These are phyloP conservation scores for Trachemys scripta DNA, from an alignment of 2,113 vertebrate species.

Conservation along the genomic window DNA sequence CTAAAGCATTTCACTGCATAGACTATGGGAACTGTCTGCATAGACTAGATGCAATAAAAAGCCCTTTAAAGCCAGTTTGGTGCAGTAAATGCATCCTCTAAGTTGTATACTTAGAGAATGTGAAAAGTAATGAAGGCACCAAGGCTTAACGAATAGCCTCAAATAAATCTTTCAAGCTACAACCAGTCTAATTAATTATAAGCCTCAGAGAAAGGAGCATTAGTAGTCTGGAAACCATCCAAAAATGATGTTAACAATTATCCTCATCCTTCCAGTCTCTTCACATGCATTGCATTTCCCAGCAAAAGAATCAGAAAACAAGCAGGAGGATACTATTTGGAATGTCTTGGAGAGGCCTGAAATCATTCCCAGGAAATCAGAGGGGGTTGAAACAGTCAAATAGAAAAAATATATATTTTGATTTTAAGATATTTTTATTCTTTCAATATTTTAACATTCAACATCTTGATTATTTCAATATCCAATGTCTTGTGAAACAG, in stretches of 20 bases:
- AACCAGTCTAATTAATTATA: not conserved
- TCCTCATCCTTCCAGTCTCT: not conserved
- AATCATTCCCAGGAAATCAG: not conserved
- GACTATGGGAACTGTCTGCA: not conserved
- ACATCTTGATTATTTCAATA: not conserved
- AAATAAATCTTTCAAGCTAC: not conserved
- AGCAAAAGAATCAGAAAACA: not conserved
- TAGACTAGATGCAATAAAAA: not conserved
- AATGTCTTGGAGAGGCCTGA: not conserved
- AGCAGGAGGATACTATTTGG: not conserved
- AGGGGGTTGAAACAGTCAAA: not conserved
- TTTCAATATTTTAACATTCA: not conserved
- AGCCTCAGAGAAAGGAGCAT: not conserved
- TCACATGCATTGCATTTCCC: not conserved
- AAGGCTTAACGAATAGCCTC: not conserved
- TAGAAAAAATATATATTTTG: not conserved
- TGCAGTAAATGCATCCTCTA: not conserved
- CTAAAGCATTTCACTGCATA: not conserved
- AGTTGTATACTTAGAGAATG: not conserved
- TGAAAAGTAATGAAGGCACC: not conserved
- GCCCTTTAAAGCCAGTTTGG: not conserved
- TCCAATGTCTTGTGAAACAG: not conserved
- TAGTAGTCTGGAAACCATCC: not conserved
- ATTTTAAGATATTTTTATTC: not conserved
- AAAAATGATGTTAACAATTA: conserved; percentile 5